Evolutionary conservation across 1,140 invertebrate genomes (phyloP).

Genomic region (Ceratosolen fusciceps): DNA sequence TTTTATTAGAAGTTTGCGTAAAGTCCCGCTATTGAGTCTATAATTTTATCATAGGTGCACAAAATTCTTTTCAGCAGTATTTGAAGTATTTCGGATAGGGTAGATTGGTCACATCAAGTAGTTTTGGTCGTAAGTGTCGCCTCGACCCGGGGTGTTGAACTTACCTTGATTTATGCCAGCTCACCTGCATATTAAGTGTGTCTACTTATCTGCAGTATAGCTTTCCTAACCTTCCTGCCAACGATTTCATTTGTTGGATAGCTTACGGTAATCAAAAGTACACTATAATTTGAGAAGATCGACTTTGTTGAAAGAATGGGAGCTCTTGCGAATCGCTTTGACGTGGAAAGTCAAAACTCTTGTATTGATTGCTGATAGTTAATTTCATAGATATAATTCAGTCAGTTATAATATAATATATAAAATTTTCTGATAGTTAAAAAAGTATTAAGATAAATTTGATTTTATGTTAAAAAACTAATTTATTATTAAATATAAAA

Average conservation of each 20-base stretch:
- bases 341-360: not conserved
- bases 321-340: not conserved
- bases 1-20: no score
- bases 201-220: conserved; percentile 53
- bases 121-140: conserved; percentile 53
- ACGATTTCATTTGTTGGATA: conserved; percentile 38
- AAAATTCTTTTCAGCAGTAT: not conserved
- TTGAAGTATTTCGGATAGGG: not conserved
- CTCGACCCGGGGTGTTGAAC: conserved; percentile 24
- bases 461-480: no score
- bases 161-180: conserved; percentile 61
- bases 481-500: no score
- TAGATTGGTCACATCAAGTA: conserved; percentile 56
- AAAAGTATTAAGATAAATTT: no score
- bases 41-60: not conserved
- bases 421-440: no score
- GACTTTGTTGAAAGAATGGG: not conserved
- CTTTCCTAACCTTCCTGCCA: conserved; percentile 52
- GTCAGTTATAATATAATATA: no score
- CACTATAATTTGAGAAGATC: not conserved
- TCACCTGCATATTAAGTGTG: conserved; percentile 63
- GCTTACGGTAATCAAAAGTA: conserved; percentile 28
- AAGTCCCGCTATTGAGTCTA: no score
- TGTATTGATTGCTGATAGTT: no score
- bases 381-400: no score